Conservation (phyloP, 2,888 invertebrate genomes). For the Acanthosepion esculentum region DNA sequence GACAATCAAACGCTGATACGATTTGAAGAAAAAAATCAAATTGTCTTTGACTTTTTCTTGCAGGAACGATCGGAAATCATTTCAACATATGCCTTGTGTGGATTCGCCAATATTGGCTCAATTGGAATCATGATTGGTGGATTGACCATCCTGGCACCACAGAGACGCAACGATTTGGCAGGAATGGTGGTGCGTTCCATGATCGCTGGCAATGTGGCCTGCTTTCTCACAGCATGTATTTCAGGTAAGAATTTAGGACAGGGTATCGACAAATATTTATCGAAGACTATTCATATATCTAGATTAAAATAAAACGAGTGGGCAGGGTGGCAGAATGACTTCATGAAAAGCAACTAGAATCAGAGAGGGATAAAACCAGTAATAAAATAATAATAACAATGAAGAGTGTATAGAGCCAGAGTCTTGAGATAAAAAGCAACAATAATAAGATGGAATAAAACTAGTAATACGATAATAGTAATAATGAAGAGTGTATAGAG, state of each 20-base stretch:
- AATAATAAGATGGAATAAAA: too few relatives aligned
- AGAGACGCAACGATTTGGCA: slow-evolving; percentile 62
- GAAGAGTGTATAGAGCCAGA: too few relatives aligned
- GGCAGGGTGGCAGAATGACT: too few relatives aligned
- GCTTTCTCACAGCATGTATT: slow-evolving; percentile 74
- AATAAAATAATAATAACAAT: too few relatives aligned
- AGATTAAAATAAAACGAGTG: too few relatives aligned
- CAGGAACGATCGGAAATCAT: slow-evolving; percentile 62
- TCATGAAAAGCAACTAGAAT: too few relatives aligned
- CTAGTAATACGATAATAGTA: too few relatives aligned
- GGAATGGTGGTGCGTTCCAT: slow-evolving; percentile 70
- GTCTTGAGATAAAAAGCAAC: too few relatives aligned
- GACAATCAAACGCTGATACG: too few relatives aligned
- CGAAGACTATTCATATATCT: background rate
- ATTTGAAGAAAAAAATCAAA: too few relatives aligned
- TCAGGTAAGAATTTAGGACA: slow-evolving; percentile 61
- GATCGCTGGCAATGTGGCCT: slow-evolving; percentile 74
- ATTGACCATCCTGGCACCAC: slow-evolving; percentile 68
- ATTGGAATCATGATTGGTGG: slow-evolving; percentile 70
- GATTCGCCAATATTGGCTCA: slow-evolving; percentile 71
- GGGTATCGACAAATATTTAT: background rate
- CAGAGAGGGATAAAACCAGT: too few relatives aligned
- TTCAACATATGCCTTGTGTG: slow-evolving; percentile 72
- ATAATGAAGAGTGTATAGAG: too few relatives aligned
- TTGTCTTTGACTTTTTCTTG: background rate